phyloP scores from a whole-genome alignment of 2,888 invertebrate genomes.

The Resseliella maxima region DNA sequence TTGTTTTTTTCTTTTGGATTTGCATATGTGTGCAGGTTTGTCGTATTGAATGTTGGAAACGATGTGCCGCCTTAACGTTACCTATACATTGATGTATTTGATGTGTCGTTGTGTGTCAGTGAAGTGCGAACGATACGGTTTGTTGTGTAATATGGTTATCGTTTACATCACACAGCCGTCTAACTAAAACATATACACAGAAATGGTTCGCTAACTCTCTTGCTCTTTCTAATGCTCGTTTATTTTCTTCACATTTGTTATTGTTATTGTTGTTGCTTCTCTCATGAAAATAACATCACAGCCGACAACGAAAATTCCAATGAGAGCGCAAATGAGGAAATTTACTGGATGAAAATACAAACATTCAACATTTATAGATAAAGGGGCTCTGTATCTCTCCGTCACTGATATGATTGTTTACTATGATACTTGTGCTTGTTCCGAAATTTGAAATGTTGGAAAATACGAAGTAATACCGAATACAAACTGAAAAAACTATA shows the following conservation, averaged over 20 bases:
- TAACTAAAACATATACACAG: background rate
- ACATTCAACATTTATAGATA: background rate
- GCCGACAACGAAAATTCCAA: background rate
- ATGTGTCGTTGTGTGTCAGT: constrained; percentile 2
- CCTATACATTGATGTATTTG: background rate
- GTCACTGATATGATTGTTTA: background rate
- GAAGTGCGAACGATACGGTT: background rate
- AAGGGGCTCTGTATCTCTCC: background rate
- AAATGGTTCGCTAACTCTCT: background rate
- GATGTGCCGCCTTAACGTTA: background rate
- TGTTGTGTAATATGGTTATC: background rate
- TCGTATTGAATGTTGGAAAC: background rate
- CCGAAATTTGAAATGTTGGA: background rate
- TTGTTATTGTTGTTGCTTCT: background rate
- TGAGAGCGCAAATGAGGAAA: background rate
- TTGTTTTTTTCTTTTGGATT: background rate
- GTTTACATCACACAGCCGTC: constrained; percentile 13
- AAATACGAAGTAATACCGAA: background rate
- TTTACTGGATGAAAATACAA: background rate
- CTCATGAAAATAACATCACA: background rate
- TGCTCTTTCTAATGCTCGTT: too few relatives aligned
- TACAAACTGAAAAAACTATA: background rate
- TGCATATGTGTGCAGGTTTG: background rate
- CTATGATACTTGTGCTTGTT: background rate
- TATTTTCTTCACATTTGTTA: too few relatives aligned